Evolutionary conservation across 2,888 invertebrate species (phyloP), one percentile per base, ranked within the genome.

Genomic region (Amiota communis): DNA sequence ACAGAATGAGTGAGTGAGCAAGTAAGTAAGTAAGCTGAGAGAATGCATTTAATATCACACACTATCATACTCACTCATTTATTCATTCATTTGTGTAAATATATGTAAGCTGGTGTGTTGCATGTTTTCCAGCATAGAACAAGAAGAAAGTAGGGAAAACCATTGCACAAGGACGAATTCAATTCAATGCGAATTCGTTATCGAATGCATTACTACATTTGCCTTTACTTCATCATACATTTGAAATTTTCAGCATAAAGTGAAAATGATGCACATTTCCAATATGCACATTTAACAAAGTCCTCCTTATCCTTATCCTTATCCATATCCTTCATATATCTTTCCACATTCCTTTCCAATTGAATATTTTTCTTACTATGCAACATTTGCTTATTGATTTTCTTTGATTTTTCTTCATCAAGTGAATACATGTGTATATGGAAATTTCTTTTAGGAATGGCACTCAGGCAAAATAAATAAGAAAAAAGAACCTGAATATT

Each of bases 261-360:
- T 82, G 82, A 83, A 83, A 84, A 84, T 84, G 83, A 83, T 83
- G 83, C 83, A 84, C 84, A 83, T 84, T 83, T 83, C 10, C 48
- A 15, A 46, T 47, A 46, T 46, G 49, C 49, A 12, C 53, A 53
- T 36, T 36, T 36, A 36, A 36, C 36, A 6, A 36, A 36, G 36
- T 36, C 36, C 36, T 36, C 36, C 3, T 2, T 36, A 36, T 36
- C 36, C 3, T 2, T 36, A 36, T 36, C 36, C 6, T 36, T 36
- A 36, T 36, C 36, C 36, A 36, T 36, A 36, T 36, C 36, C 36
- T 36, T 36, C 36, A 6, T 36, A 36, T 36, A 36, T 36, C 36
- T 36, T 36, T 36, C 4, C 36, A 36, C 36, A 36, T 36, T 36
- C 6, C 36, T 36, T 36, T 36, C 36, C 36, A 61, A 36, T 76